phyloP scores from a whole-genome alignment of 2,888 invertebrate species.

The Marasmarcha lunaedactyla region DNA sequence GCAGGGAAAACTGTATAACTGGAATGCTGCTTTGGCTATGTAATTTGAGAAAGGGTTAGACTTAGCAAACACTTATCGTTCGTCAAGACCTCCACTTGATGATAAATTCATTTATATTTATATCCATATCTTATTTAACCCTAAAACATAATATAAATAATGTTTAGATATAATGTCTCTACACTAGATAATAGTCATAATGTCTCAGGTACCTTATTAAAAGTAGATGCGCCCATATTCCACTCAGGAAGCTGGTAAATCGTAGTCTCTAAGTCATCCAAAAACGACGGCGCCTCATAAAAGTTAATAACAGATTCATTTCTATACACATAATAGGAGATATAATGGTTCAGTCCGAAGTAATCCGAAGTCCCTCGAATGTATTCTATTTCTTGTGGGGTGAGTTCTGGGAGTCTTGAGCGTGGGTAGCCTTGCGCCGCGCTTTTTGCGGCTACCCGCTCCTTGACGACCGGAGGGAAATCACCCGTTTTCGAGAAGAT shows the following conservation, averaged over 20 bases:
- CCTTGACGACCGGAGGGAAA: slow-evolving; percentile 41
- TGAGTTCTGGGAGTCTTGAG: slow-evolving; percentile 48
- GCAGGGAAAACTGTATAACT: too few species aligned
- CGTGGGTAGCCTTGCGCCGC: slow-evolving; percentile 34
- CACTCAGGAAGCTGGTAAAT: slow-evolving; percentile 13
- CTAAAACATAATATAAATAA: too few species aligned
- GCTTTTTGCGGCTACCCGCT: slow-evolving; percentile 38
- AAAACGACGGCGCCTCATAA: slow-evolving; percentile 14
- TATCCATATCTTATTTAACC: too few species aligned
- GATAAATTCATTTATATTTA: too few species aligned
- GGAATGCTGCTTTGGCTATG: too few species aligned
- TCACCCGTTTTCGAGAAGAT: slow-evolving; percentile 38
- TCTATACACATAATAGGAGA: slow-evolving; percentile 29
- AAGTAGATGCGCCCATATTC: slow-evolving; percentile 13
- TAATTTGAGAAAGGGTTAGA: too few species aligned
- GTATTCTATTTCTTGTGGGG: slow-evolving; percentile 31
- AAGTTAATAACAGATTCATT: slow-evolving; percentile 15
- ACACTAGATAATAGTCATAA: too few species aligned
- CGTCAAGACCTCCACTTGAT: too few species aligned
- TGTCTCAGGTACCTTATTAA: too few species aligned
- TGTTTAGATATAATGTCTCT: too few species aligned
- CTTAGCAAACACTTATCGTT: too few species aligned
- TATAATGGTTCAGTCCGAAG: slow-evolving; percentile 74
- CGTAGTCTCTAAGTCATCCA: slow-evolving; percentile 14
- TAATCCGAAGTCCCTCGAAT: slow-evolving; percentile 27